Evolutionary conservation across 2,797 vertebrate genomes (phyloP), one percentile per base, ranked within the genome.

Genomic region (Varecia variegata): DNA sequence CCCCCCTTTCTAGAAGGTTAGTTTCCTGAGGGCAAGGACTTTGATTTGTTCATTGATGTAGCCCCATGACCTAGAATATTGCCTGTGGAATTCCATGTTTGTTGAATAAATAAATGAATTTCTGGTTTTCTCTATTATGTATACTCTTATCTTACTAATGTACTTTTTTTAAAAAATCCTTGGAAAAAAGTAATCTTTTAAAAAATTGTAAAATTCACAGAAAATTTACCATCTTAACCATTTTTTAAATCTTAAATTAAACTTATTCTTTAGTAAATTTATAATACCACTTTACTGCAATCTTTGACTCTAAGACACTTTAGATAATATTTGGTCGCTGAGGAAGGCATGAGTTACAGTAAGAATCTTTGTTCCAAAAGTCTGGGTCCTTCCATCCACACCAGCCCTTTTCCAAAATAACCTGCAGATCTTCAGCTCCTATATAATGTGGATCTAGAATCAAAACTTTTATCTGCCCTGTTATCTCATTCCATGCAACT

Each of bases 391-490:
- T 99, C 99, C 99, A 99, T 97, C 99, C 99, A 97, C 99, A 99
- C 99, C 99, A 99, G 86, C 99, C 99, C 99, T 99, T 99, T 95
- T 99, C 99, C 96, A 99, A 98, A 97, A 99, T 98, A 80, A 98
- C 95, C 32, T 99, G 99, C 25, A 99, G 98, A 95, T 99, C 99
- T 98, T 99, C 99, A 88, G 99, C 99, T 74, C 99, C 99, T 21
- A 99, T 99, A 96, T 99, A 99, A 98, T 99, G 99, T 71, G 99
- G 99, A 98, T 99, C 99, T 47, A 99, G 98, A 97, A 99, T 99
- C 54, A 99, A 99, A 96, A 99, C 99, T 95, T 99, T 99, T 92
- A 99, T 99, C 92, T 99, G 98, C 23, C 99, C 99, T 2, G 99
- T 99, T 68, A 98, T 98, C 97, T 99, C 99, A 97, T 99, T 99